Evolutionary conservation across 2,888 invertebrate species (phyloP), one percentile per base, ranked within the genome.

Genomic region (Leptothorax acervorum): DNA sequence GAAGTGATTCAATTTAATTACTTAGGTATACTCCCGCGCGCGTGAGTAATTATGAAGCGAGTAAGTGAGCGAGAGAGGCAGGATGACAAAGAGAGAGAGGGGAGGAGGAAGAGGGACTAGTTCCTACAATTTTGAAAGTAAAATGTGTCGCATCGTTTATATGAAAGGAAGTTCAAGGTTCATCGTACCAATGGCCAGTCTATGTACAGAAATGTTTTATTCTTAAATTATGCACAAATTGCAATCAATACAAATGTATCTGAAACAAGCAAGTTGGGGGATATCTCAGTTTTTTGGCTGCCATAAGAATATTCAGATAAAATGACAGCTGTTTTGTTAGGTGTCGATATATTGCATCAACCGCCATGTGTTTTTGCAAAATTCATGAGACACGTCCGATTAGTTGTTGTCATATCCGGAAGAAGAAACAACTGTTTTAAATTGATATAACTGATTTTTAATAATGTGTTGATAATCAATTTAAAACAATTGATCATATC

Each of bases 201-300:
- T 95, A 95, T 95, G 95, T 95, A 95, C 95, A 95, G 95, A 95
- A 95, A 95, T 95, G 93, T 94, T 95, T 95, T 95, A 95, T 95
- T 95, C 94, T 95, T 95, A 95, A 95, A 95, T 95, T 95, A 95
- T 95, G 95, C 95, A 95, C 95, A 95, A 95, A 95, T 95, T 95
- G 95, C 95, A 95, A 95, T 95, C 94, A 95, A 95, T 95, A 95
- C 95, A 95, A 95, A 95, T 95, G 95, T 95, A 95, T 95, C 94
- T 95, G 94, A 95, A 95, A 94, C 95, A 95, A 95, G 95, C 95
- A 95, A 95, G 95, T 94, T 94, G 95, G 95, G 94, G 95, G 95
- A 94, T 95, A 94, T 94, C 95, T 95, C 95, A 94, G 94, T 95
- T 94, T 93, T 94, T 93, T 92, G 91, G 94, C 94, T 94, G 93